Percentiles rank a stretch among this genome's conserved stretches.
Conservation (phyloP, 2,797 vertebrate genomes). For the Discoglossus pictus region DNA sequence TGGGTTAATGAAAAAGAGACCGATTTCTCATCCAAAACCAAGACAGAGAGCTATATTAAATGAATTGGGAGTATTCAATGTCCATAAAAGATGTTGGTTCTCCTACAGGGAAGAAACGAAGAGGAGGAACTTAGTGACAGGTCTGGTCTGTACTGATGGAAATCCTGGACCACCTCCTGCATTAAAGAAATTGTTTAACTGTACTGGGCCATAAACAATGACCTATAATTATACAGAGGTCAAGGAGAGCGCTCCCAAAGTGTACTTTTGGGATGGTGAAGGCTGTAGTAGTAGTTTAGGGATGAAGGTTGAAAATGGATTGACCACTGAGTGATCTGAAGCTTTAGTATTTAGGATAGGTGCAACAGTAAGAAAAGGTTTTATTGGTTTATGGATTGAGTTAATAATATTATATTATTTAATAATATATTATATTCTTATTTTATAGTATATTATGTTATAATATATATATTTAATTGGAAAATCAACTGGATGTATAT, state of each 20-base stretch:
- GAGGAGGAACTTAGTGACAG: slow-evolving; percentile 33
- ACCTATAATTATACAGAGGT: neutral
- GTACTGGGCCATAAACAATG: neutral
- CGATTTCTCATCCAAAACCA: neutral
- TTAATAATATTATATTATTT: too few relatives aligned
- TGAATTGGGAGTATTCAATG: slow-evolving; percentile 43
- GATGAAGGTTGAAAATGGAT: neutral
- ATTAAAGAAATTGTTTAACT: slow-evolving; percentile 43
- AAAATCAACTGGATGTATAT: too few relatives aligned
- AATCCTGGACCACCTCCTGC: slow-evolving; percentile 12
- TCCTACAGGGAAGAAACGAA: slow-evolving; percentile 11
- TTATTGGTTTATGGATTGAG: too few relatives aligned
- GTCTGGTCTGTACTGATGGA: slow-evolving; percentile 19
- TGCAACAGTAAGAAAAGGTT: too few relatives aligned
- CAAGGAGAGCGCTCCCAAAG: neutral
- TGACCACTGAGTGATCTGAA: neutral
- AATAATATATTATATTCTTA: too few relatives aligned
- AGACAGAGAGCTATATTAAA: slow-evolving; percentile 29
- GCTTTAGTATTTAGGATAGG: too few relatives aligned
- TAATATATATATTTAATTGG: too few relatives aligned
- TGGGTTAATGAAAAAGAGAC: slow-evolving; percentile 15
- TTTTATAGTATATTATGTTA: too few relatives aligned
- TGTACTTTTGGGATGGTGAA: neutral
- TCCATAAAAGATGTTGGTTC: slow-evolving; percentile 42
- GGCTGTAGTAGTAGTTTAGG: accelerated